Evolutionary conservation across 2,113 vertebrate species (phyloP).

Genomic region (Formicarius rufipectus): DNA sequence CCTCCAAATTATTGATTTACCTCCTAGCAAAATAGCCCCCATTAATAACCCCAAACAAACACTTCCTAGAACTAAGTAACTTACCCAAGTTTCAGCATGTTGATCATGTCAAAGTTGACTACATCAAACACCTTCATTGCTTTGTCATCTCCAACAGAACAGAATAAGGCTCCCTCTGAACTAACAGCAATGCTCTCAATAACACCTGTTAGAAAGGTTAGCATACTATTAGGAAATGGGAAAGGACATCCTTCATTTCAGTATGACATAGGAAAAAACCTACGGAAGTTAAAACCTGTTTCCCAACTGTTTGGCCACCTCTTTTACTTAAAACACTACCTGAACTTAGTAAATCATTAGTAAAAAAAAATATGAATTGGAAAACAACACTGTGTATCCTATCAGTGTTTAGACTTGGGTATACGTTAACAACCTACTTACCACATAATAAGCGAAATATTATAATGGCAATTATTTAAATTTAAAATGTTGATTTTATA

Average conservation of each 20-base stretch:
- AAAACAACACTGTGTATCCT: not conserved
- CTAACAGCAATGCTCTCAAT: slow-evolving; percentile 92
- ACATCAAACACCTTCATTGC: slow-evolving; percentile 99
- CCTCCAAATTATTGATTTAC: not conserved
- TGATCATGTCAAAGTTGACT: slow-evolving; percentile 99
- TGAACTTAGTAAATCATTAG: not conserved
- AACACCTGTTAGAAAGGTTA: slow-evolving; percentile 78
- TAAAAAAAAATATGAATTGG: too few species aligned
- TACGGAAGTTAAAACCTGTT: not conserved
- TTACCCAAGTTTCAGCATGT: slow-evolving; percentile 97
- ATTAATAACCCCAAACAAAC: not conserved
- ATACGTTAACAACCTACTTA: not conserved
- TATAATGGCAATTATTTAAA: not conserved
- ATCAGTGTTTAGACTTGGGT: not conserved
- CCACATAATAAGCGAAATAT: not conserved
- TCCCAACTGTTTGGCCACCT: not conserved
- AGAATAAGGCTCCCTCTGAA: slow-evolving; percentile 90
- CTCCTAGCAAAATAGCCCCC: not conserved
- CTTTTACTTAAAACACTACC: not conserved
- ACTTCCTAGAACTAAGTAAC: slow-evolving; percentile 33
- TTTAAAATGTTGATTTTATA: not conserved
- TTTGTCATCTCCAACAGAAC: slow-evolving; percentile 95
- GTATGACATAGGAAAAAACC: rapidly evolving
- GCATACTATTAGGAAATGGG: not conserved
- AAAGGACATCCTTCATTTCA: not conserved